A percentile compares a stretch with the other conserved stretches of the same genome.
These are phyloP conservation scores for Arothron firmamentum DNA, from an alignment of 2,113 vertebrate species.

Conservation along the genomic window DNA sequence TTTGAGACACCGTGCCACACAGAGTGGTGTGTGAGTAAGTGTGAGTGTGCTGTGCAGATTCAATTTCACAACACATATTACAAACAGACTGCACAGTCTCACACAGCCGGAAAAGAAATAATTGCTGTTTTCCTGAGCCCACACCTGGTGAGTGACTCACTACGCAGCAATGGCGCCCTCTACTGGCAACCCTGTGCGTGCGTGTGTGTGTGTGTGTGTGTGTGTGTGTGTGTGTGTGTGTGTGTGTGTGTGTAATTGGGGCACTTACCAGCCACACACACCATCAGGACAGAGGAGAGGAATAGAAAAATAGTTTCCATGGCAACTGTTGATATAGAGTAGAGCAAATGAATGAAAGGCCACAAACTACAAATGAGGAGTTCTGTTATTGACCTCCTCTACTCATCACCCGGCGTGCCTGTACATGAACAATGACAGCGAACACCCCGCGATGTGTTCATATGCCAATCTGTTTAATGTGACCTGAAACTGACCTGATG, in stretches of 20 bases:
- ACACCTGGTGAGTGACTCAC: constrained; percentile 8
- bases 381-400: constrained; percentile 18
- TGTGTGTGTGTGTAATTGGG: constrained; percentile 3
- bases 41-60: constrained; percentile 11
- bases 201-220: background rate
- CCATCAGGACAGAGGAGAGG: constrained; percentile 81
- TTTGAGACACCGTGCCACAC: background rate
- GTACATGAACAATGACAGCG: background rate
- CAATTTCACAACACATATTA: background rate
- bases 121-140: constrained; percentile 36
- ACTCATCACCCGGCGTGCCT: background rate
- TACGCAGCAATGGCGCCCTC: constrained; percentile 7
- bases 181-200: constrained; percentile 20
- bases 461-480: background rate
- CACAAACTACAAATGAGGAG: background rate
- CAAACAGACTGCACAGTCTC: constrained; percentile 22
- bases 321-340: constrained; percentile 73
- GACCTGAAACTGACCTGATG: constrained; percentile 5
- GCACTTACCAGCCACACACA: constrained; percentile 82
- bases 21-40: background rate
- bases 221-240: background rate
- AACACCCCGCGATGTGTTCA: background rate
- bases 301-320: constrained; percentile 87
- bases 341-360: constrained; percentile 30
- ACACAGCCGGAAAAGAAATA: constrained; percentile 15